Evolutionary conservation across 2,113 vertebrate genomes (phyloP).

Genomic region (Trochalopteron elliotii): DNA sequence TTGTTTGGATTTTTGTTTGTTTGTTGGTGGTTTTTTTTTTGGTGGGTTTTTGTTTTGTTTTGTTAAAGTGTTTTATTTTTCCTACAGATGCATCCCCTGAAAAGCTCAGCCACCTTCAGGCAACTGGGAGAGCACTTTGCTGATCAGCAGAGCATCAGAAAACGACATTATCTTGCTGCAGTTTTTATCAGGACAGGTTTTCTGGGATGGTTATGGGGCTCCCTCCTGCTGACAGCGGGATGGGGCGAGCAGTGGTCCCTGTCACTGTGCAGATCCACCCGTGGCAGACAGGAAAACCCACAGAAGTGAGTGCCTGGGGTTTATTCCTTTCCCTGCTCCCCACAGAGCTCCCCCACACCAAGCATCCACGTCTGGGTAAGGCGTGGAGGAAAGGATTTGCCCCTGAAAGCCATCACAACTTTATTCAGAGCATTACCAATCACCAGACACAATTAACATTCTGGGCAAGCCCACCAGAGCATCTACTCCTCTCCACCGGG

Average conservation of each 20-base stretch:
- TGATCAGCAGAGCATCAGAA: background rate
- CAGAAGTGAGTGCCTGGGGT: background rate
- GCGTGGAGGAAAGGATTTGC: constrained; percentile 38
- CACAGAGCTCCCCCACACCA: background rate
- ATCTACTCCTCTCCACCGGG: background rate
- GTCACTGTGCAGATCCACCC: background rate
- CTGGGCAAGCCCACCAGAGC: constrained; percentile 1
- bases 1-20: too few relatives aligned
- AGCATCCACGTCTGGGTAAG: background rate
- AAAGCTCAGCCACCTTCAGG: background rate
- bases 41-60: background rate
- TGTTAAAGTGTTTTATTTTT: background rate
- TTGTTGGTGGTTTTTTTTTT: too few relatives aligned
- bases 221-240: background rate
- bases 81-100: background rate
- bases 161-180: fast-evolving
- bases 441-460: background rate
- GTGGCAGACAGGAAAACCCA: background rate
- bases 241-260: background rate
- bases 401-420: constrained; percentile 13
- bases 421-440: background rate
- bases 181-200: background rate
- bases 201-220: background rate
- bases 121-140: background rate
- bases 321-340: background rate